Evolutionary conservation across 2,888 invertebrate genomes (phyloP).

Genomic region (Lamellibrachia columna): DNA sequence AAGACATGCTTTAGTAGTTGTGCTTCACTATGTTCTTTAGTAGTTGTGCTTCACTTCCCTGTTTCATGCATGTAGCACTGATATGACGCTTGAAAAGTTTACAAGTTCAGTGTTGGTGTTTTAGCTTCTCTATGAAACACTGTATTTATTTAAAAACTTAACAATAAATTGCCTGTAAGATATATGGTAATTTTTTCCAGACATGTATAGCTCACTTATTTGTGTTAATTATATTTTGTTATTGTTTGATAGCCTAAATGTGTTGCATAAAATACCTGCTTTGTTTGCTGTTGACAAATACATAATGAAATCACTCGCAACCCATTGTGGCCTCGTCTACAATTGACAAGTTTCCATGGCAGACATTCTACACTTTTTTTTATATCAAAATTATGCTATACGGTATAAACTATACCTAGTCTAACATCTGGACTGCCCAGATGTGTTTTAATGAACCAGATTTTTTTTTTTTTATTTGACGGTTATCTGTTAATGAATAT

Average conservation of each 20-base stretch:
- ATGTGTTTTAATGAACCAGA: no score
- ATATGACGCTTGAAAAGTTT: not conserved
- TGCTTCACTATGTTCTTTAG: not conserved
- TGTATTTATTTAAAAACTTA: not conserved
- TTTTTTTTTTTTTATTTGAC: no score
- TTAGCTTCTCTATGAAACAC: not conserved
- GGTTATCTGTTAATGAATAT: no score
- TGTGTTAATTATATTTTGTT: not conserved
- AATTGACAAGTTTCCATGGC: not conserved
- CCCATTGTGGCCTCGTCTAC: not conserved
- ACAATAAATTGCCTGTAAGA: not conserved
- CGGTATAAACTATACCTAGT: no score
- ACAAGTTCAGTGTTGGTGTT: not conserved
- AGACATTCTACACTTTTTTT: not conserved
- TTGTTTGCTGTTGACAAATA: not conserved
- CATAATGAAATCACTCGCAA: not conserved
- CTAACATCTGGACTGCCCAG: no score
- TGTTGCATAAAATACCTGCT: not conserved
- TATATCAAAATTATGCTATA: not conserved
- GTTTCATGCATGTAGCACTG: not conserved
- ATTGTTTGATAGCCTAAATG: not conserved
- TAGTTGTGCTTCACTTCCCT: not conserved
- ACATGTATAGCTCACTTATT: not conserved
- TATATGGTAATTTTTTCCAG: not conserved
- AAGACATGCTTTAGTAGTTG: not conserved